A percentile compares a stretch with the other conserved stretches of the same genome.
Conservation (phyloP, 2,113 vertebrate genomes). For the Phylloscopus trochilus region DNA sequence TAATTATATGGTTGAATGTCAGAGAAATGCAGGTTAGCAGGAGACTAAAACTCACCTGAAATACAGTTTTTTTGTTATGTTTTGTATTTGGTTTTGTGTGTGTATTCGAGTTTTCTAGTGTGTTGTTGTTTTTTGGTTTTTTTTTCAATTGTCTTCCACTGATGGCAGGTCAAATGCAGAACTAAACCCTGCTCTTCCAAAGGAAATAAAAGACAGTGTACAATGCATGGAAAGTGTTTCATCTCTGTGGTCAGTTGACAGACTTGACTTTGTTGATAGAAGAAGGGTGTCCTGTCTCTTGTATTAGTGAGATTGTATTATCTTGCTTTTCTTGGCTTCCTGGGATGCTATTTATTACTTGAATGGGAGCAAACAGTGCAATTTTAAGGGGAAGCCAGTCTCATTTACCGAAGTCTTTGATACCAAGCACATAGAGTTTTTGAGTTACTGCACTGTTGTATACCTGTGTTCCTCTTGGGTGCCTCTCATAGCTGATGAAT, state of each 20-base stretch:
- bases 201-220: not conserved
- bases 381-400: not conserved
- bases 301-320: not conserved
- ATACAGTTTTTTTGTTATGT: not conserved
- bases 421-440: not conserved
- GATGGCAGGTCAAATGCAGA: not conserved
- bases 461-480: not conserved
- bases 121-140: too few relatives aligned
- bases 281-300: not conserved
- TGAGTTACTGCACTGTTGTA: not conserved
- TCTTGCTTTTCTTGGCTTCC: not conserved
- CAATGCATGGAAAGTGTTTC: not conserved
- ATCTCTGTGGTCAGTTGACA: not conserved
- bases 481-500: not conserved
- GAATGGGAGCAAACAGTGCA: not conserved
- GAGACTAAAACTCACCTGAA: not conserved
- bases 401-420: not conserved
- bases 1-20: not conserved
- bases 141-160: not conserved
- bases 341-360: not conserved
- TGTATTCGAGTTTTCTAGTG: not conserved
- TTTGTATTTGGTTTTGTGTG: not conserved
- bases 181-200: not conserved
- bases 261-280: not conserved
- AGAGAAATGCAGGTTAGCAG: not conserved